Percentiles rank a stretch among this genome's conserved stretches.
Conservation (phyloP, 2,888 invertebrate genomes). For the Lobophora halterata region DNA sequence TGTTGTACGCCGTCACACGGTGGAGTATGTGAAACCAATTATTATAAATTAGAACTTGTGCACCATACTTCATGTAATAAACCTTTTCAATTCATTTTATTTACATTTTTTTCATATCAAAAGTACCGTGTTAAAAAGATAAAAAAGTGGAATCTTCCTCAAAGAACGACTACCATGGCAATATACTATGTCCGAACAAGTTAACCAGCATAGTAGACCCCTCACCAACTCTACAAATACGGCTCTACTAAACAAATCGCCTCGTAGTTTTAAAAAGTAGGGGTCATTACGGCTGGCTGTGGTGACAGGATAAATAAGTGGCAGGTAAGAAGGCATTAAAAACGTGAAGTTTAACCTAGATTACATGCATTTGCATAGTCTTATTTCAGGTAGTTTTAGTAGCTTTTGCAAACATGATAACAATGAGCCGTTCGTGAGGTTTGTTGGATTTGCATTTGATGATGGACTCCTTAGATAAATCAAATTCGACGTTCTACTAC, state of each 20-base stretch:
- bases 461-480: too few species aligned
- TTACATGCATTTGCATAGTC: slow-evolving; percentile 29
- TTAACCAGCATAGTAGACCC: slow-evolving; percentile 18
- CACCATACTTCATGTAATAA: too few species aligned
- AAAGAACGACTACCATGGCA: slow-evolving; percentile 10
- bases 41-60: too few species aligned
- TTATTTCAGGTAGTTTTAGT: slow-evolving; percentile 27
- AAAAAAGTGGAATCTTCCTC: not conserved
- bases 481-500: too few species aligned
- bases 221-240: slow-evolving; percentile 19
- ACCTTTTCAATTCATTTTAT: too few species aligned
- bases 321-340: slow-evolving; percentile 27
- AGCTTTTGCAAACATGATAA: too few species aligned
- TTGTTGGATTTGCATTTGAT: slow-evolving; percentile 12
- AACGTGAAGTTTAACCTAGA: slow-evolving; percentile 30
- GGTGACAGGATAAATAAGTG: slow-evolving; percentile 19
- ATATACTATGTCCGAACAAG: slow-evolving; percentile 16
- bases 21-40: too few species aligned
- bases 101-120: too few species aligned
- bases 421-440: slow-evolving; percentile 11
- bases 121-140: not conserved
- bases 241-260: slow-evolving; percentile 23
- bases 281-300: slow-evolving; percentile 12
- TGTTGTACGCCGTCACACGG: too few species aligned
- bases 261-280: slow-evolving; percentile 22